These are phyloP conservation scores for Drosophila burlai DNA, from an alignment of 1,140 invertebrate species.

Conservation along the genomic window DNA sequence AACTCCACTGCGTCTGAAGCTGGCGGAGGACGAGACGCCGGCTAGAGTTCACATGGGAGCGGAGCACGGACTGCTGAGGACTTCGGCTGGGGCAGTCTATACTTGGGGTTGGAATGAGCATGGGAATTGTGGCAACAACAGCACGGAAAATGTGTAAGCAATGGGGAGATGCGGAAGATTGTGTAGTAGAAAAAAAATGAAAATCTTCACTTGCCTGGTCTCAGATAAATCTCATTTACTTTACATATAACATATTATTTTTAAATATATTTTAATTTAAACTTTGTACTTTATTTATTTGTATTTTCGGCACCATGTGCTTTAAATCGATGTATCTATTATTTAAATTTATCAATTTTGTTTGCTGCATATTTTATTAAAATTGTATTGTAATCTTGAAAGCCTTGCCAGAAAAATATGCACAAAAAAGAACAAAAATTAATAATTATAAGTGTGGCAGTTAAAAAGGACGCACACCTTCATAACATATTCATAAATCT, in stretches of 20 bases:
- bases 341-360: not conserved
- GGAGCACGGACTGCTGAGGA: constrained; percentile 90
- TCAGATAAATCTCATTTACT: no score
- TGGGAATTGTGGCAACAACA: constrained; percentile 92
- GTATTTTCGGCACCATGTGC: not conserved
- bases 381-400: no score
- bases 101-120: constrained; percentile 98
- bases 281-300: no score
- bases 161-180: no score
- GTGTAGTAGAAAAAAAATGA: no score
- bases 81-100: constrained; percentile 86
- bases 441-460: no score
- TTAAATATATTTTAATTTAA: not conserved
- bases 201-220: no score
- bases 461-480: no score
- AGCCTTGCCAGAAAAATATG: not conserved
- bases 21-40: constrained; percentile 45
- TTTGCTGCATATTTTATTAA: no score
- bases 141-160: constrained; percentile 74
- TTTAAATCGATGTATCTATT: not conserved
- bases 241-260: not conserved
- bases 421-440: no score
- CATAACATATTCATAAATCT: not conserved
- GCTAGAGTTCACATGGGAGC: constrained; percentile 89
- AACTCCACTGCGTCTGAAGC: constrained; percentile 50